Conservation (phyloP, 2,797 vertebrate genomes). For the Gadopsis bispinosus region DNA sequence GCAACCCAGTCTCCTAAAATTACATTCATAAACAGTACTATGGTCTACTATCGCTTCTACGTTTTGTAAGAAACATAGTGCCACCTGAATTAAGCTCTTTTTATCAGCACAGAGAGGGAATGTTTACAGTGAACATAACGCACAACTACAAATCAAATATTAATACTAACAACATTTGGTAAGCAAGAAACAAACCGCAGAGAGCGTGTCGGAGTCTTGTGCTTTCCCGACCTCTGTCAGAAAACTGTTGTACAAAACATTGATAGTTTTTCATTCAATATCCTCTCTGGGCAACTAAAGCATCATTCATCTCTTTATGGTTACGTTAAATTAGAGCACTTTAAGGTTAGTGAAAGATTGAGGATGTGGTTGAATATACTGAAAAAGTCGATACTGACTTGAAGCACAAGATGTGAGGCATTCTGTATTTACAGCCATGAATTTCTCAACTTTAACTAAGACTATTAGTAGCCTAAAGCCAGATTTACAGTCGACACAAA, state of each 20-base stretch:
- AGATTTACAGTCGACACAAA: conserved; percentile 19
- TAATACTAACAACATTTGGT: neutral
- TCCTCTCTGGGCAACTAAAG: neutral
- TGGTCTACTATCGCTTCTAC: neutral
- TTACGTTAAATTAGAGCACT: neutral
- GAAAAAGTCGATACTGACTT: neutral
- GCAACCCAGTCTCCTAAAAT: neutral
- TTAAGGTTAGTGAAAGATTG: neutral
- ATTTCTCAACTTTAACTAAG: neutral
- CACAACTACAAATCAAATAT: neutral
- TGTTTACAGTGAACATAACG: neutral
- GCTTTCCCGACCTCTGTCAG: neutral
- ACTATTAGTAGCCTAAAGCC: conserved; percentile 13
- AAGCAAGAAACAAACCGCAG: neutral
- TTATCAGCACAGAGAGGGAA: neutral
- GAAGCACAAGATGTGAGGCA: neutral
- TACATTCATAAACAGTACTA: neutral
- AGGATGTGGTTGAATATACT: neutral
- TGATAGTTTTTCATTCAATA: neutral
- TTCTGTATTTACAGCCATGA: neutral
- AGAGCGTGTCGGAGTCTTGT: neutral
- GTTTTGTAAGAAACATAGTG: neutral
- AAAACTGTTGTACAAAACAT: neutral
- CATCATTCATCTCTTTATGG: neutral
- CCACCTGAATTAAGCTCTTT: neutral